Evolutionary conservation across 2,888 invertebrate genomes (phyloP).

Genomic region (Coelinius sp.): DNA sequence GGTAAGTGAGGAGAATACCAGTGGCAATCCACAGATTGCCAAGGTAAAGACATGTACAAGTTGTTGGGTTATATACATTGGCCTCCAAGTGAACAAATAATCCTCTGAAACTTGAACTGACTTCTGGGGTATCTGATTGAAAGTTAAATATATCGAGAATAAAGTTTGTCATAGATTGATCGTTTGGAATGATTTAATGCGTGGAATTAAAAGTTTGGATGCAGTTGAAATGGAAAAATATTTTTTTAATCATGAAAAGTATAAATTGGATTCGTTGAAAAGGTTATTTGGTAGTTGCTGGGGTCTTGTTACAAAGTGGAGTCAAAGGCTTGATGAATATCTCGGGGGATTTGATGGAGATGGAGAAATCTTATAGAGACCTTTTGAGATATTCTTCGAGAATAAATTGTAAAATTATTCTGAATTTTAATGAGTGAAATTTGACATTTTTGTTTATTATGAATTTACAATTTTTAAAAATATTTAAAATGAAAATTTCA

Average conservation of each 20-base stretch:
- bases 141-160: background rate
- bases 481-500: constrained; percentile 66
- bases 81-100: constrained; percentile 9
- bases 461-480: no score
- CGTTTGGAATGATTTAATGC: background rate
- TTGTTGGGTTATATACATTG: background rate
- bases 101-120: background rate
- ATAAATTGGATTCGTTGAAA: no score
- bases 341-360: no score
- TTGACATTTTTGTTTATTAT: no score
- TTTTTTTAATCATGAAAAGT: no score
- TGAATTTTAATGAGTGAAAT: no score
- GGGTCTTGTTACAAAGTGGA: no score
- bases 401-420: no score
- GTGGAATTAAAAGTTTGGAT: background rate
- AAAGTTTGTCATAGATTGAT: background rate
- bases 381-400: no score
- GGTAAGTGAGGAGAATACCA: background rate
- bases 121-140: background rate
- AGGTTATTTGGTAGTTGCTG: no score
- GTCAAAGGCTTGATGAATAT: no score
- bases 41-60: background rate
- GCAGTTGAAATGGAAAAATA: background rate
- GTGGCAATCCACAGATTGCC: background rate
- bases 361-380: no score